Evolutionary conservation across 2,888 invertebrate species (phyloP), one percentile per base, ranked within the genome.

Genomic region (Lithosia quadra): DNA sequence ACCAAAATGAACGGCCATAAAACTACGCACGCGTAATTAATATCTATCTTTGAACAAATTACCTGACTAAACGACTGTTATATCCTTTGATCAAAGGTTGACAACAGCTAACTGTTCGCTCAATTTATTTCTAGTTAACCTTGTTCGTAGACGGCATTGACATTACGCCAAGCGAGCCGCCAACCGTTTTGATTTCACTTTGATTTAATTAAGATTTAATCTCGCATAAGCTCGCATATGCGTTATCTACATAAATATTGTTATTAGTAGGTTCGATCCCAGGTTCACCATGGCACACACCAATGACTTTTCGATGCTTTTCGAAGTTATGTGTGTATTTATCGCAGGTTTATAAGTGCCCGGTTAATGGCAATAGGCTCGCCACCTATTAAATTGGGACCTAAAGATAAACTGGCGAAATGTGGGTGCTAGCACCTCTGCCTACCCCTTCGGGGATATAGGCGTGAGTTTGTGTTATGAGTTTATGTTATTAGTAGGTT

Each of bases 111-210:
- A 70, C 66, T 70, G 10, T 55, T 53, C 9, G 28, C 24, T 43
- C 34, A 21, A 59, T 63, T 53, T 59, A 63, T 55, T 11, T 67
- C 56, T 59, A 57, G 36, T 28, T 62, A 58, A 66, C 69, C 66
- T 66, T 70, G 69, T 24, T 11, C 28, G 28, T 43, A 33, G 59
- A 22, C 43, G 59, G 55, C 69, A 70, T 70, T 70, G 69, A 70
- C 69, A 70, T 70, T 66, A 66, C 49, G 69, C 69, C 69, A 70
- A 70, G 21, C 49, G 13, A 15, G 61, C 11, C 56, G 43, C 28
- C 33, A 53, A 22, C 66, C 43, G 56, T 58, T 56, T 55, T 49
- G 21, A 62, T 21, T 63, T 36, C 21, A 36, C 53, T 63, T 24
- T 22, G 63, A 49, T 63, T 69, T 58, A 36, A 69, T 69, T 66